These are phyloP conservation scores for Eupithecia abbreviata DNA, from an alignment of 2,888 invertebrate genomes.

Conservation along the genomic window DNA sequence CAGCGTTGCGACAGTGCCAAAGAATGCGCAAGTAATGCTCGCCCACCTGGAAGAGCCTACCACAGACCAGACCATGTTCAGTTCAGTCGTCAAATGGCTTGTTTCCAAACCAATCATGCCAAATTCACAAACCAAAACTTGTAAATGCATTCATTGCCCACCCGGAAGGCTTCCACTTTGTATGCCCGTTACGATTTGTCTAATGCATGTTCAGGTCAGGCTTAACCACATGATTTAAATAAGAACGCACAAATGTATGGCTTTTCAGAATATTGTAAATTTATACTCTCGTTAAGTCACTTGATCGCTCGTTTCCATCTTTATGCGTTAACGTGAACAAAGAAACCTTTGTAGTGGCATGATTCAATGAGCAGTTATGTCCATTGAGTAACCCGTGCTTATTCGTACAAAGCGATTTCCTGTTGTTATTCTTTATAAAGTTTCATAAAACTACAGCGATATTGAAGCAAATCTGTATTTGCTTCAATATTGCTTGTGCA, in stretches of 20 bases:
- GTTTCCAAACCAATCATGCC: background rate
- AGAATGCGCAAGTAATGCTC: slow-evolving; percentile 66
- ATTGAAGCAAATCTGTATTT: background rate
- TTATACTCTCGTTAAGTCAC: background rate
- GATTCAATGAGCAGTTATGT: slow-evolving; percentile 10
- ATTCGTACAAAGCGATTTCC: slow-evolving; percentile 5
- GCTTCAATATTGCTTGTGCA: slow-evolving; percentile 19
- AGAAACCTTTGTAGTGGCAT: slow-evolving; percentile 14
- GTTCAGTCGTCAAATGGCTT: background rate
- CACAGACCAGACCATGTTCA: slow-evolving; percentile 3
- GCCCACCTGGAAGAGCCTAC: slow-evolving; percentile 56
- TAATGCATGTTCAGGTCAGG: background rate
- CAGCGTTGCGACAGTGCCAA: slow-evolving; percentile 60
- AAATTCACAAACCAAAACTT: slow-evolving; percentile 1
- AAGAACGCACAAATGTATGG: background rate
- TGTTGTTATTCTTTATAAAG: background rate
- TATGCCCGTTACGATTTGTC: background rate
- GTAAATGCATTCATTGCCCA: slow-evolving; percentile 1
- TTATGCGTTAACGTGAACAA: slow-evolving; percentile 7
- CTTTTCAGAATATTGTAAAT: background rate
- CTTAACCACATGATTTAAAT: background rate
- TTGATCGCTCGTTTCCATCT: background rate
- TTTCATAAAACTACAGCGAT: background rate
- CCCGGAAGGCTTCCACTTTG: background rate
- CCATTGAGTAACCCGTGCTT: slow-evolving; percentile 3